A percentile compares a stretch with the other conserved stretches of the same genome.
These are phyloP conservation scores for Acronicta alni DNA, from an alignment of 2,888 invertebrate genomes.

Conservation along the genomic window DNA sequence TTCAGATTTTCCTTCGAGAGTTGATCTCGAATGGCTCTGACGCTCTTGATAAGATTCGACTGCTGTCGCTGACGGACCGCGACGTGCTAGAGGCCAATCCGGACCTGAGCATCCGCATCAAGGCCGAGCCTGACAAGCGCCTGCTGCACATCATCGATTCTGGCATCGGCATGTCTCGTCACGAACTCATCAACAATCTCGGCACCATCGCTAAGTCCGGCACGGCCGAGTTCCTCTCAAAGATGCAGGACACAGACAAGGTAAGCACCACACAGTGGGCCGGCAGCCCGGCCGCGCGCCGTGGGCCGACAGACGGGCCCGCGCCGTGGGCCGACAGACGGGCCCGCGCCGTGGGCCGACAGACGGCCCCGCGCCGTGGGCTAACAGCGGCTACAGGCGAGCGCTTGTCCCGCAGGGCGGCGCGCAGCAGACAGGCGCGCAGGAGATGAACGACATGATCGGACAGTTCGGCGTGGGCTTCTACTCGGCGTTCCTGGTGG, in stretches of 20 bases:
- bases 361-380: no score
- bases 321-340: no score
- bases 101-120: slow-evolving; percentile 97
- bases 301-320: no score
- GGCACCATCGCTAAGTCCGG: slow-evolving; percentile 99
- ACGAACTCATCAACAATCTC: slow-evolving; percentile 97
- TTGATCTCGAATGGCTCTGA: slow-evolving; percentile 99
- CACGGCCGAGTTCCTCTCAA: slow-evolving; percentile 98
- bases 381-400: no score
- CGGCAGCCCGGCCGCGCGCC: no score
- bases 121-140: slow-evolving; percentile 97
- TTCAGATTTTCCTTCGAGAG: slow-evolving; percentile 97
- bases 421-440: slow-evolving; percentile 74
- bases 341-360: no score
- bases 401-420: neutral
- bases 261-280: slow-evolving; percentile 44
- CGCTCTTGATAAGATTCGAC: slow-evolving; percentile 99
- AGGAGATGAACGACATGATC: slow-evolving; percentile 98
- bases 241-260: slow-evolving; percentile 93
- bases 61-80: slow-evolving; percentile 96
- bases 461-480: slow-evolving; percentile 99
- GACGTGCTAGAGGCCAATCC: slow-evolving; percentile 93
- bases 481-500: slow-evolving; percentile 99
- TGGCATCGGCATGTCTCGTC: slow-evolving; percentile 99
- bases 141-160: slow-evolving; percentile 98